These are phyloP conservation scores for Nudaria mundana DNA, from an alignment of 2,888 invertebrate species.

Conservation along the genomic window DNA sequence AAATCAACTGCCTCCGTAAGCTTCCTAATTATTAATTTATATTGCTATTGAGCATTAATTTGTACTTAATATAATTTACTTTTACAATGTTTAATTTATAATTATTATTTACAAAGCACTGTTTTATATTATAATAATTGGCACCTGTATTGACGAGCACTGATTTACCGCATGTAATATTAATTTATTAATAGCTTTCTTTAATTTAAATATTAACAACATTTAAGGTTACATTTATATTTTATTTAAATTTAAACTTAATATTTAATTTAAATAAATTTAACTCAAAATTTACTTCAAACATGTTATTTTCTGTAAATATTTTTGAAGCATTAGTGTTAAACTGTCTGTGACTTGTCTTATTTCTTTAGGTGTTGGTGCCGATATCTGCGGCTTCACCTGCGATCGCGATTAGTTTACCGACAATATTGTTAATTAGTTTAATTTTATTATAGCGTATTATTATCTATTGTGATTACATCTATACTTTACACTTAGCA, in stretches of 20 bases:
- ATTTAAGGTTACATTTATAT: not conserved
- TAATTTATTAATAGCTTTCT: conserved; percentile 1
- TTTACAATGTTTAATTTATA: not conserved
- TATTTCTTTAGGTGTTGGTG: conserved; percentile 42
- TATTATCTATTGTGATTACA: not conserved
- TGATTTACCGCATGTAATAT: conserved; percentile 4
- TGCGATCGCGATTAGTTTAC: not conserved
- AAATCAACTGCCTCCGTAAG: not conserved
- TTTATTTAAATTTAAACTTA: not conserved
- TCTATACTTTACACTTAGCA: too few relatives aligned
- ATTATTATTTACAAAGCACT: conserved; percentile 1
- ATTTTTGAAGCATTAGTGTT: not conserved
- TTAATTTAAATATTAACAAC: not conserved
- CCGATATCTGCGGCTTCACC: conserved; percentile 22
- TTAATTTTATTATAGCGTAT: not conserved
- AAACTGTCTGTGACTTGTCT: not conserved
- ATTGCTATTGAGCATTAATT: conserved; percentile 1
- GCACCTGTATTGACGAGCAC: conserved; percentile 1
- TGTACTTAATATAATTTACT: conserved; percentile 3
- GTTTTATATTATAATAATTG: conserved; percentile 10
- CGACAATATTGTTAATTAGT: not conserved
- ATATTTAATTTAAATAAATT: too few relatives aligned
- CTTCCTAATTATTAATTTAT: not conserved
- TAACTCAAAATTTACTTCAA: too few relatives aligned
- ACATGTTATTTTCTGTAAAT: not conserved